These are phyloP conservation scores for Scaptomyza montana DNA, from an alignment of 1,140 invertebrate genomes.

Conservation along the genomic window DNA sequence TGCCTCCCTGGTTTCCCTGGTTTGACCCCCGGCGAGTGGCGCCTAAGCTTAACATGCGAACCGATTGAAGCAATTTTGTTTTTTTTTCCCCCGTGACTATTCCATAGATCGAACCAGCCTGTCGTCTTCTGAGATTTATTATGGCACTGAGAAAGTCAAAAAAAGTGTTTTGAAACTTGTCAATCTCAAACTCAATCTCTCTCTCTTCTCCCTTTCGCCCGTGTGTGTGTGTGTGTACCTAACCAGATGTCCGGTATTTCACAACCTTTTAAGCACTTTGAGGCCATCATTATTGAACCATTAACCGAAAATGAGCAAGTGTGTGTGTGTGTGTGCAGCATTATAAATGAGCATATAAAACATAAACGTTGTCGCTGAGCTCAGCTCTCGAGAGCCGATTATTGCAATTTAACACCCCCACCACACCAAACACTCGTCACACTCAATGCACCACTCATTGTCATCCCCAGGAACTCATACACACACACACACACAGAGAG, in stretches of 20 bases:
- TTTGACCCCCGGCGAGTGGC: conserved; percentile 73
- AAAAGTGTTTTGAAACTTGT: conserved; percentile 17
- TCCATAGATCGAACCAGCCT: conserved; percentile 13
- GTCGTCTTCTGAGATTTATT: conserved; percentile 57
- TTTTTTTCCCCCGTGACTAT: neutral
- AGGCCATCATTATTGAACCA: conserved; percentile 71
- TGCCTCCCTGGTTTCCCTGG: conserved; percentile 28
- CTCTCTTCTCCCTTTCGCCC: too few relatives aligned
- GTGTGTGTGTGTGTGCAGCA: conserved; percentile 32
- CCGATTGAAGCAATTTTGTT: conserved; percentile 2
- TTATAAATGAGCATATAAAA: conserved; percentile 81
- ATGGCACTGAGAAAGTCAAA: conserved; percentile 7
- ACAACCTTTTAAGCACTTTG: conserved; percentile 61
- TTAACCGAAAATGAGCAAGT: conserved; percentile 72
- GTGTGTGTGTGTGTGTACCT: neutral
- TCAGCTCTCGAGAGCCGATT: conserved; percentile 68
- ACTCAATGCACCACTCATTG: conserved; percentile 9
- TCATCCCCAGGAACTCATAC: conserved; percentile 3
- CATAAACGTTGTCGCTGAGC: conserved; percentile 74
- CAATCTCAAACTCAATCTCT: neutral
- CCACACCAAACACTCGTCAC: conserved; percentile 8
- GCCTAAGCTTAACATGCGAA: conserved; percentile 63
- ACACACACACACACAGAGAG: conserved; percentile 4
- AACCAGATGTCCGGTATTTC: conserved; percentile 64
- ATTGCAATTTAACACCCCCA: conserved; percentile 78